Evolutionary conservation across 1,140 invertebrate species (phyloP), one percentile per base, ranked within the genome.

Genomic region (Penaeus chinensis): DNA sequence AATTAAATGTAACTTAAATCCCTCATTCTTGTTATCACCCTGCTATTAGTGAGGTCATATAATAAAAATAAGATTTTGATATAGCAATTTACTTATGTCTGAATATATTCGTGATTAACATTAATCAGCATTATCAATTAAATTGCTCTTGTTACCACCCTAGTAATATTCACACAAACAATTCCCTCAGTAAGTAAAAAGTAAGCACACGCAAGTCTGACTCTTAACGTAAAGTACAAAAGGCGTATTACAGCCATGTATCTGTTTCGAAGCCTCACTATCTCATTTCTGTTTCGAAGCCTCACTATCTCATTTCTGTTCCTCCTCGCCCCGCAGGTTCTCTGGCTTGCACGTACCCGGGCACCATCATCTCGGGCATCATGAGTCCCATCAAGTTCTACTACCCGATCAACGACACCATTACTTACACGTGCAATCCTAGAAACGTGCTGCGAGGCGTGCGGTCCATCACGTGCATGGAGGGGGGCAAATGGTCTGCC

Each of bases 311-410:
- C 3, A 54, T 18, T 5, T 61, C 19, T 37, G 18, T 61, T 20
- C 19, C 32, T 62, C 60, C 79, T 32, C 22, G 24, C 85, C 61
- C 87, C 91, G 10, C 91, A 95, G 95, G 95, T 93, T 94, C 96
- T 42, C 95, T 95, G 93, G 96, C 96, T 2, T 97, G 96, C 92
- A 95, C 96, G 8, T 97, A 97, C 92, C 96, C 96, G 2, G 96
- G 96, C 20, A 96, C 95, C 19, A 96, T 95, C 22, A 96, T 96
- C 91, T 96, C 95, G 84, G 96, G 96, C 8, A 94, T 95, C 24
- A 96, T 96, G 94, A 97, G 96, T 3, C 94, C 94, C 0, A 96
- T 97, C 10, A 96, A 96, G 91, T 97, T 97, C 92, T 97, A 96
- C 92, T 97, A 97, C 92, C 95, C 95, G 91, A 96, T 97, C 87